Percentiles rank a stretch among this genome's conserved stretches.
Conservation (phyloP, 1,140 invertebrate genomes). For the Myzus persicae region DNA sequence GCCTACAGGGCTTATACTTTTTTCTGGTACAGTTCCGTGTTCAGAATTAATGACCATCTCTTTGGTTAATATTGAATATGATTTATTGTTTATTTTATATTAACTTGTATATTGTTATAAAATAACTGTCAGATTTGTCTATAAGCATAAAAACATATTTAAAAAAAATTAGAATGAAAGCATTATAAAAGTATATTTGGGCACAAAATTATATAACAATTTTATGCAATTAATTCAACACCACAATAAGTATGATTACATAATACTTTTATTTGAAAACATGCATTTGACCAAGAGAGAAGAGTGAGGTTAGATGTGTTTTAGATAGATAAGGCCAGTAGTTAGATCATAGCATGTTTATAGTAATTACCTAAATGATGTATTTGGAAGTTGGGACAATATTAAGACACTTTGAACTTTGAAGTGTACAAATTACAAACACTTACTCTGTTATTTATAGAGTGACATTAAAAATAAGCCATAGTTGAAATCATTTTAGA, state of each 20-base stretch:
- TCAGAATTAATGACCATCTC: background rate
- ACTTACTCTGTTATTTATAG: slow-evolving; percentile 26
- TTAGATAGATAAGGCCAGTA: slow-evolving; percentile 47
- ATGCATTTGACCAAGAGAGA: background rate
- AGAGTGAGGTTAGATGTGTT: background rate
- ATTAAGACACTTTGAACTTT: background rate
- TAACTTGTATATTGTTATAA: background rate
- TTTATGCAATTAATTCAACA: background rate
- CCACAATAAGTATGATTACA: background rate
- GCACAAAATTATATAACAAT: background rate
- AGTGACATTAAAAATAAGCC: slow-evolving; percentile 21
- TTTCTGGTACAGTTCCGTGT: slow-evolving; percentile 10
- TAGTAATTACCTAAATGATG: too few relatives aligned
- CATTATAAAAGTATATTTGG: background rate
- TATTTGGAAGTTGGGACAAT: slow-evolving; percentile 15
- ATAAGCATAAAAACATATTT: background rate
- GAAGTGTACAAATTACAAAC: too few relatives aligned
- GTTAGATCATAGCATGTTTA: background rate
- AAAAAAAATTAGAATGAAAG: background rate
- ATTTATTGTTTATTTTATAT: slow-evolving; percentile 42
- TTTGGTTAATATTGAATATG: slow-evolving; percentile 40
- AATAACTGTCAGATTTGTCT: slow-evolving; percentile 16
- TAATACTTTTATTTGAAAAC: background rate
- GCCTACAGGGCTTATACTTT: slow-evolving; percentile 39
- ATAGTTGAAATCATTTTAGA: slow-evolving; percentile 23